Base-by-base conservation (phyloP, 2,797 vertebrate species). In the Neosalanx taihuensis region DNA sequence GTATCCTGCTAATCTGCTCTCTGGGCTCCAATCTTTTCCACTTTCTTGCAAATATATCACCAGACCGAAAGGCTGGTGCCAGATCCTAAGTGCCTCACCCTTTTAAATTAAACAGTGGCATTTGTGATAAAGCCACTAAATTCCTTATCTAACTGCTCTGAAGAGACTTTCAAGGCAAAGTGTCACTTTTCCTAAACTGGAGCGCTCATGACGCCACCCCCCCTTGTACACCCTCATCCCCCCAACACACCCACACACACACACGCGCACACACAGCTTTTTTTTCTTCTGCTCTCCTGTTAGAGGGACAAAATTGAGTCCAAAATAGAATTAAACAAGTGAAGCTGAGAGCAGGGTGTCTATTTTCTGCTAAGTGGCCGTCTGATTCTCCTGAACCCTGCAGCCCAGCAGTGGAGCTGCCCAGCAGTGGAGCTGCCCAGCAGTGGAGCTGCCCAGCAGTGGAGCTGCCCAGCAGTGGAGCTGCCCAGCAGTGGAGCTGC, bases 51-150 rank as follows among this genome's bases (percentile, higher is more conserved):
- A 93, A 95, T 97, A 95, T 97, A 96, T 97, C 96, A 96, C 95
- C 83, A 93, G 94, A 92, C 95, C 95, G 87, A 92, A 92, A 92
- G 90, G 80, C 90, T 82, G 79, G 89, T 93, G 94, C 93, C 90
- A 92, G 94, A 94, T 92, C 92, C 91, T 89, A 87, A 94, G 93
- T 91, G 94, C 95, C 95, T 96, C 95, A 92, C 94, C 95, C 95
- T 93, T 96, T 96, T 96, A 96, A 97, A 97, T 98, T 96, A 97
- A 97, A 96, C 95, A 90, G 89, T 90, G 95, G 95, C 94, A 97
- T 98, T 98, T 97, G 95, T 97, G 97, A 99, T 98, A 98, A 98
- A 98, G 96, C 93, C 95, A 96, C 96, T 95, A 97, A 96, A 98
- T 98, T 97, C 96, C 96, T 98, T 98, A 97, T 98, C 97, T 91